Evolutionary conservation across 2,888 invertebrate species (phyloP).

Genomic region (Agrochola litura): DNA sequence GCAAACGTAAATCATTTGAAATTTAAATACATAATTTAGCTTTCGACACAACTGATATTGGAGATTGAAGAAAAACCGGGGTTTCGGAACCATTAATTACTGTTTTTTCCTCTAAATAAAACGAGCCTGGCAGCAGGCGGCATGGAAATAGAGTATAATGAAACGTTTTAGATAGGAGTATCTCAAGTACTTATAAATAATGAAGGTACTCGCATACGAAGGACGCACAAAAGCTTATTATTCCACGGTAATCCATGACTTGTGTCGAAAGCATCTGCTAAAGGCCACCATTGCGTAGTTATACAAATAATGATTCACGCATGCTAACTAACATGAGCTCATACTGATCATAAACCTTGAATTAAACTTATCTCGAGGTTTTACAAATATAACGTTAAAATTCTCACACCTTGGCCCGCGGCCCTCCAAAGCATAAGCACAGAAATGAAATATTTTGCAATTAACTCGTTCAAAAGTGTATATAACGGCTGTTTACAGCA

Average conservation of each 20-base stretch:
- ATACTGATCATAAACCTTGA: constrained; percentile 69
- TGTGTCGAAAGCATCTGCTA: constrained; percentile 40
- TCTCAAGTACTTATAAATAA: constrained; percentile 18
- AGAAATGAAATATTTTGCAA: constrained; percentile 58
- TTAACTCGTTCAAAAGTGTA: constrained; percentile 53
- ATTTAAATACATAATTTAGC: constrained; percentile 41
- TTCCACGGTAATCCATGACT: constrained; percentile 34
- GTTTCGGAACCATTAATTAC: constrained; percentile 26
- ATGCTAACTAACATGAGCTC: constrained; percentile 67
- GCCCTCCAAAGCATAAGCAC: constrained; percentile 39
- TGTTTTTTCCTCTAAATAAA: constrained; percentile 31
- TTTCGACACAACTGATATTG: constrained; percentile 29
- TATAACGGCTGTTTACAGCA: constrained; percentile 59
- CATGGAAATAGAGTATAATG: neutral
- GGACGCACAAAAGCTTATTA: constrained; percentile 32
- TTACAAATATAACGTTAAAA: constrained; percentile 42
- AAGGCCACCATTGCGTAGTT: constrained; percentile 52
- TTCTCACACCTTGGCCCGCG: constrained; percentile 39
- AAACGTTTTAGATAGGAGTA: neutral
- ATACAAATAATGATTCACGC: constrained; percentile 67
- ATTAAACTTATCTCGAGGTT: constrained; percentile 62
- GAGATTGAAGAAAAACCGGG: constrained; percentile 26
- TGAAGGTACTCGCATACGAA: constrained; percentile 13
- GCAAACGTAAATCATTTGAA: constrained; percentile 37
- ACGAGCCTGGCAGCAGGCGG: neutral